Evolutionary conservation across 2,888 invertebrate genomes (phyloP).

Genomic region (Drosophila lutescens): DNA sequence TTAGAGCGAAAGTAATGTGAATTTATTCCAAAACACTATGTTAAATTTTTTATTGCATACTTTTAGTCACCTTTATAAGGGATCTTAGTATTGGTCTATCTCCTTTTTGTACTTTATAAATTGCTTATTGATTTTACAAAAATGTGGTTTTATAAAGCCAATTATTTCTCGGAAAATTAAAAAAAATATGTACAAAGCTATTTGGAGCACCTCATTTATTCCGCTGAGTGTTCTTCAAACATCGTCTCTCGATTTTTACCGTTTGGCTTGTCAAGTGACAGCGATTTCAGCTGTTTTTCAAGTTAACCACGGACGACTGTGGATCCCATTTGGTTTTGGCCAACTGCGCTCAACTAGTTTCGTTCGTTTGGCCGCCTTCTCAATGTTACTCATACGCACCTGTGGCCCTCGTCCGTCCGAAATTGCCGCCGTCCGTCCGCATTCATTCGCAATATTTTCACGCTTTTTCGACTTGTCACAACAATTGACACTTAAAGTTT

Average conservation of each 20-base stretch:
- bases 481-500: conserved; percentile 79
- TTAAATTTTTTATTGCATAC: too few species aligned
- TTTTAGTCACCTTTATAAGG: too few species aligned
- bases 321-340: conserved; percentile 18
- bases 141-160: too few species aligned
- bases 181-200: neutral
- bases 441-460: conserved; percentile 77
- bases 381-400: conserved; percentile 78
- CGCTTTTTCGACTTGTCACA: conserved; percentile 74
- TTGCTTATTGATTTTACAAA: too few species aligned
- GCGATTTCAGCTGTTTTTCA: conserved; percentile 16
- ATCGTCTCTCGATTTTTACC: conserved; percentile 4
- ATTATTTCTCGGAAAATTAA: too few species aligned
- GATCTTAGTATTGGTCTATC: too few species aligned
- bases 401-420: conserved; percentile 58
- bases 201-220: neutral
- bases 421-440: conserved; percentile 46
- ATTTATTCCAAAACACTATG: too few species aligned
- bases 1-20: too few species aligned
- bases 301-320: conserved; percentile 35
- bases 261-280: conserved; percentile 10
- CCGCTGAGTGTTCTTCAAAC: conserved; percentile 11
- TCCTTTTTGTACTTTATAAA: too few species aligned
- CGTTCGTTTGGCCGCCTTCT: conserved; percentile 71
- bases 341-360: conserved; percentile 63